Base-by-base conservation (phyloP, 37 sponge, comb jelly and placozoan species). In the Diacarnus erythraeanus region DNA sequence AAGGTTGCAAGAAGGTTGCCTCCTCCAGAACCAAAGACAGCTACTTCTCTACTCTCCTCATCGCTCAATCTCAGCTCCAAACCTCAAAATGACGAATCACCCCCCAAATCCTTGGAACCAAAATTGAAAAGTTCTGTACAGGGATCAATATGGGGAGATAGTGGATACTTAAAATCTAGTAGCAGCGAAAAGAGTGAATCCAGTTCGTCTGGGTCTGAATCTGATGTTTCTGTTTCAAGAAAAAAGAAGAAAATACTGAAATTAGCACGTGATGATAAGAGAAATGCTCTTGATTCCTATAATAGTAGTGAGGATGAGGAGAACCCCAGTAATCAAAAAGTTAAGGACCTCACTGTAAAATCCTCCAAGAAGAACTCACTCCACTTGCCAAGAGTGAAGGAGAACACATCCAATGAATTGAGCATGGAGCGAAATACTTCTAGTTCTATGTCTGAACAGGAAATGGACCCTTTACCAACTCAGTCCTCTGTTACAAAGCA, bases 101-200 rank as follows among this genome's bases (percentile, higher is more conserved):
- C 3, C 22, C 22, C 61, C 61, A 60, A 60, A 25, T 60, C 61
- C 22, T 17, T 20, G 17, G 17, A 54, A 17, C 22, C 61, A 17
- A 60, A 60, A 20, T 60, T 25, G 61, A 60, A 60, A 60, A 3
- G 4, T 5, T 26, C 27, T 5, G 4, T 26, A 2, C 47, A 42
- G 5, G 17, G 38, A 18, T 40, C 72, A 6, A 10, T 72, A 35
- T 72, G 72, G 72, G 38, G 38, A 3, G 72, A 72, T 15, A n/a
- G 6, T 41, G 72, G 72, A 18, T 72, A 35, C 30, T 42, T 72
- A 47, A 72, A 72, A 6, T 35, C 72, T 6, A 72, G 72, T 26
- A 72, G 72, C 47, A 72, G 72, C 47, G 38, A 35, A 35, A 35
- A 42, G 21, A 27, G 30, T 25, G 72, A 72, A 18, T 72, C 72